A percentile compares a stretch with the other conserved stretches of the same genome.
Evolutionary conservation across 2,113 vertebrate genomes (phyloP).

Genomic region (Speoplatyrhinus poulsoni): DNA sequence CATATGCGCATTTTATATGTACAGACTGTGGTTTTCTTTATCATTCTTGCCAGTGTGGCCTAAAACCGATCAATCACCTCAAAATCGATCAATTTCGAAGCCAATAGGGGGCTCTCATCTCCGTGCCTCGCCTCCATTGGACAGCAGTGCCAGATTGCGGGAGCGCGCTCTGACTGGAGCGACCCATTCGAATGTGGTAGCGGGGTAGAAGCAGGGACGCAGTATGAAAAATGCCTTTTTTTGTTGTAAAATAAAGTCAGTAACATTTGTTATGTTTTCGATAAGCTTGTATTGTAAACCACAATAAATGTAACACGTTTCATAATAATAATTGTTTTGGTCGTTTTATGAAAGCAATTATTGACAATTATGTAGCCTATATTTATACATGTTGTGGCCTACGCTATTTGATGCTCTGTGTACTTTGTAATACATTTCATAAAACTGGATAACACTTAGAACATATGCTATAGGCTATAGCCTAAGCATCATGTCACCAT

Average conservation of each 20-base stretch:
- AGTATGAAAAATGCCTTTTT: constrained; percentile 13
- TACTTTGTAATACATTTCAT: too few species aligned
- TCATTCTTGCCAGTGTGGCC: constrained; percentile 75
- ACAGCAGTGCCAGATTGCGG: constrained; percentile 65
- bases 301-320: too few species aligned
- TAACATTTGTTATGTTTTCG: too few species aligned
- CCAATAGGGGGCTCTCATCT: constrained; percentile 81
- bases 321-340: too few species aligned
- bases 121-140: constrained; percentile 80
- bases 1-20: constrained; percentile 21
- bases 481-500: too few species aligned
- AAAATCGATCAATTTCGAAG: constrained; percentile 82
- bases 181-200: constrained; percentile 81
- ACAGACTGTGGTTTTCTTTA: constrained; percentile 38
- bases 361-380: too few species aligned
- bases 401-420: too few species aligned
- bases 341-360: too few species aligned
- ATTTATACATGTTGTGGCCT: too few species aligned
- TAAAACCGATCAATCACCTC: constrained; percentile 84
- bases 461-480: too few species aligned
- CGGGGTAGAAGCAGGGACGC: constrained; percentile 70
- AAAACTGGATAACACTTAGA: too few species aligned
- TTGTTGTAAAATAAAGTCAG: background rate
- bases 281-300: too few species aligned
- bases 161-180: constrained; percentile 84